These are phyloP conservation scores for Chrysoperla carnea DNA, from an alignment of 1,140 invertebrate genomes.

Conservation along the genomic window DNA sequence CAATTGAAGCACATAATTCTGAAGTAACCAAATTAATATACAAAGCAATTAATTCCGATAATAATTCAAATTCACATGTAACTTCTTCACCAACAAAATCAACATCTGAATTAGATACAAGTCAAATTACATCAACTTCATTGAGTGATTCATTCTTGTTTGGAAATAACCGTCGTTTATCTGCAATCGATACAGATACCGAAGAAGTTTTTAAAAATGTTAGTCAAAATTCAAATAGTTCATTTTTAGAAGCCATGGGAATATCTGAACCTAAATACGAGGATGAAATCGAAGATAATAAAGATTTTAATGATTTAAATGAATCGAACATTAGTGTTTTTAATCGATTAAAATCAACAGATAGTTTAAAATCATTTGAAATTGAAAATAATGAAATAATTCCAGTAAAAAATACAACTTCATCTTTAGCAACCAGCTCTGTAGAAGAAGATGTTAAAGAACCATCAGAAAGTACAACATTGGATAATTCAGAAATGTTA, in stretches of 20 bases:
- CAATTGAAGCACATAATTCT: neutral
- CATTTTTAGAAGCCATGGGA: neutral
- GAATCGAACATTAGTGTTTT: neutral
- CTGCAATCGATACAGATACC: neutral
- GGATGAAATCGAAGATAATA: neutral
- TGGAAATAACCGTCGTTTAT: neutral
- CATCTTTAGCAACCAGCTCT: neutral
- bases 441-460: neutral
- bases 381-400: neutral
- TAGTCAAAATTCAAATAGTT: neutral
- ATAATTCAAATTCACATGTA: neutral
- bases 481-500: neutral
- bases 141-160: neutral
- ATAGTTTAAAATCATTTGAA: neutral
- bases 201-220: neutral
- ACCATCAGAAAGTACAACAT: neutral
- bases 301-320: neutral
- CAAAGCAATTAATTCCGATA: neutral
- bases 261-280: neutral
- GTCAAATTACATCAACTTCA: neutral
- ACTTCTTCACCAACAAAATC: neutral
- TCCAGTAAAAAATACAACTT: neutral
- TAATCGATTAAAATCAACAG: neutral
- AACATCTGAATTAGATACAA: neutral
- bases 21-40: neutral